phyloP scores from a whole-genome alignment of 2,113 vertebrate genomes.

The Austrofundulus limnaeus region DNA sequence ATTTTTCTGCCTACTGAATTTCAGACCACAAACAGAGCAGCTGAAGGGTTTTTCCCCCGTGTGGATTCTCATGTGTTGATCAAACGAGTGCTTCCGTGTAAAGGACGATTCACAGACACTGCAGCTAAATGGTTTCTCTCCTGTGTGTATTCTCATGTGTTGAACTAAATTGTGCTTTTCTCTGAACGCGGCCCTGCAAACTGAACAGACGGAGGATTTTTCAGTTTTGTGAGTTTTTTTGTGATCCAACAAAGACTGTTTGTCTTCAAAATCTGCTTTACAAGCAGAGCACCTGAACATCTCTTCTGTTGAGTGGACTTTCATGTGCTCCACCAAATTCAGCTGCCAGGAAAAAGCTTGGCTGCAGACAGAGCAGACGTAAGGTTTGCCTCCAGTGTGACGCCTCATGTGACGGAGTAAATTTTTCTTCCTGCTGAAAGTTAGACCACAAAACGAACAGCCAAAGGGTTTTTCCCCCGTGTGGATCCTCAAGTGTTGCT shows the following conservation, averaged over 20 bases:
- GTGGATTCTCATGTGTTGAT: background rate
- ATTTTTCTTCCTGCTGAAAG: background rate
- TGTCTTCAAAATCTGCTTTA: background rate
- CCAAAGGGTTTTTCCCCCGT: background rate
- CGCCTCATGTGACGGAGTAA: background rate
- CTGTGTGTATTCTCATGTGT: conserved; percentile 1
- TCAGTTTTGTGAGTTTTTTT: background rate
- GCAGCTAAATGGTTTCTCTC: background rate
- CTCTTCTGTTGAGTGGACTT: background rate
- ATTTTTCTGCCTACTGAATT: background rate
- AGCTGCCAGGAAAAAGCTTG: background rate
- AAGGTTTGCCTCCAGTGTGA: background rate
- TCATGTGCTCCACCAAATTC: background rate
- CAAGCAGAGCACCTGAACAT: background rate
- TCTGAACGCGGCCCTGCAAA: background rate
- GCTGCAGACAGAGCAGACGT: background rate
- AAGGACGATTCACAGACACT: background rate
- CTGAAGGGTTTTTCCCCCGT: background rate
- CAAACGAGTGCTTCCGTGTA: background rate
- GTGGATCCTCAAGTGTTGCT: background rate
- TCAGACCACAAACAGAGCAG: background rate
- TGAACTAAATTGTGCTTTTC: background rate
- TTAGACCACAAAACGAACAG: background rate
- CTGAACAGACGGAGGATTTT: background rate
- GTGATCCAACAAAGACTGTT: background rate